Conservation (phyloP, 1,140 invertebrate genomes). For the Anadara kagoshimensis region DNA sequence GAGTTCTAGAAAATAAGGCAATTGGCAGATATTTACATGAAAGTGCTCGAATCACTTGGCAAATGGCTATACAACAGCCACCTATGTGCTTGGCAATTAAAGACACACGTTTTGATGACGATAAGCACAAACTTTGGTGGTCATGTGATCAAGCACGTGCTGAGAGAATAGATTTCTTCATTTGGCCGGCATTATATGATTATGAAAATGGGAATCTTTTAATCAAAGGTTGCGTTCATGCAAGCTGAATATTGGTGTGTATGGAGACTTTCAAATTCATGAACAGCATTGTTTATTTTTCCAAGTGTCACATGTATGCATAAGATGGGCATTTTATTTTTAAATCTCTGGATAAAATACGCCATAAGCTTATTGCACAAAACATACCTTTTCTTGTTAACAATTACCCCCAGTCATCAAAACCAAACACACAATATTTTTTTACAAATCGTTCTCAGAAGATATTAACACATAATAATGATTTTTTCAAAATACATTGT, state of each 20-base stretch:
- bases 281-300: too few species aligned
- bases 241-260: constrained; percentile 41
- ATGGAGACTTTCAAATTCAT: background rate
- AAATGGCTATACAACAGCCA: constrained; percentile 67
- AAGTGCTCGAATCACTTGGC: constrained; percentile 60
- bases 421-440: too few species aligned
- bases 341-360: too few species aligned
- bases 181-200: constrained; percentile 67
- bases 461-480: too few species aligned
- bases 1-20: constrained; percentile 36
- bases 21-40: constrained; percentile 48
- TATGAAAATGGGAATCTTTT: constrained; percentile 64
- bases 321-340: too few species aligned
- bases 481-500: too few species aligned
- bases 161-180: constrained; percentile 56
- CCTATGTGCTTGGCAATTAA: constrained; percentile 54
- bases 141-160: constrained; percentile 62
- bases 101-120: constrained; percentile 59
- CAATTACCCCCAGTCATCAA: too few species aligned
- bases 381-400: too few species aligned
- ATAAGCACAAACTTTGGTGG: constrained; percentile 67
- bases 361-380: too few species aligned
- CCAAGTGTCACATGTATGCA: too few species aligned
- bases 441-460: too few species aligned
- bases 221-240: constrained; percentile 66